Base-by-base conservation (phyloP, 2,888 invertebrate species). In the Desoria tigrina region DNA sequence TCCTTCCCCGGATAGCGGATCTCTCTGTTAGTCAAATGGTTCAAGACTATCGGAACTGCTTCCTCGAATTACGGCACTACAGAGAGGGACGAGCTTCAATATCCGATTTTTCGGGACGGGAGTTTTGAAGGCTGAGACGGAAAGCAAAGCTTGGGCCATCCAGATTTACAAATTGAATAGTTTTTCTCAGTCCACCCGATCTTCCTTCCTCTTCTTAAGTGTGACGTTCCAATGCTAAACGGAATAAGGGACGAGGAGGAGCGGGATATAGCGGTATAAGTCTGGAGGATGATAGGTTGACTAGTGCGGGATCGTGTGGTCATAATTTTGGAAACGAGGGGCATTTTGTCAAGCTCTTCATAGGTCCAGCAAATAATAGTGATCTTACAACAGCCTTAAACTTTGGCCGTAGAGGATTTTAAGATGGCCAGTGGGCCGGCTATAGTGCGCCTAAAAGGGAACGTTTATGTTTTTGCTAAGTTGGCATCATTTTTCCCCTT, bases 401-500 rank as follows among this genome's bases (percentile, higher is more conserved):
- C 18, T 45, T 45, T 16, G 16, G 7, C 18, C 4, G 4, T 21
- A 9, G 45, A 45, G n/a, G 16, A 7, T n/a, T 39, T 49, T 26
- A 4, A 14, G 21, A 32, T 54, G 42, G 11, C 27, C 61, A 28
- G 27, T n/a, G 37, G 53, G 37, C 27, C 14, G 21, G 39, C 32
- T 27, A 39, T n/a, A 9, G 51, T 32, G 37, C 28, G 23, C 27
- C 26, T 21, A 59, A 49, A 58, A 49, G 27, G 45, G 45, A 27
- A 16, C 49, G 27, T 58, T 57, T 63, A 60, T 50, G 57, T 61
- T 65, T 65, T 61, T 65, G 65, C 65, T 42, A 61, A 61, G 51
- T 65, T 61, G 50, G 65, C 65, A 57, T 51, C 60, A 61, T 61
- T 65, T 65, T 61, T 50, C 65, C 65, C 61, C 51, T 61, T 65